These are phyloP conservation scores for Acinonyx jubatus DNA, from an alignment of 2,113 vertebrate species.

Conservation along the genomic window DNA sequence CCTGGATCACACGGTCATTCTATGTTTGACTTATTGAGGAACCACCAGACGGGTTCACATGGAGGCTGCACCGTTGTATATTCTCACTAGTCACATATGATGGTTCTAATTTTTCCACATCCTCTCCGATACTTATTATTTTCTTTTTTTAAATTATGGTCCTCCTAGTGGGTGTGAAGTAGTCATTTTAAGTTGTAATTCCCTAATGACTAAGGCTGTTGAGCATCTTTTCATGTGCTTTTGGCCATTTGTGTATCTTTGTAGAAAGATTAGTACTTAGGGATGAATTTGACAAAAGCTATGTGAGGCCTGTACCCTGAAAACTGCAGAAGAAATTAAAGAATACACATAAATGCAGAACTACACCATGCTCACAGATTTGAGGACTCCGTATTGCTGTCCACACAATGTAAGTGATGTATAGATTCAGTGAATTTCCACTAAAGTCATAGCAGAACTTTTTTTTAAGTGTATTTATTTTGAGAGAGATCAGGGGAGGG, in stretches of 20 bases:
- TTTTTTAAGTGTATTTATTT: not conserved
- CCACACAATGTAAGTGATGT: not conserved
- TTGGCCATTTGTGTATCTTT: not conserved
- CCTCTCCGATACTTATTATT: not conserved
- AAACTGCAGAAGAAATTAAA: not conserved
- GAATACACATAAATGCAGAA: not conserved
- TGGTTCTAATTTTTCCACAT: not conserved
- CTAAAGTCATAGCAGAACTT: not conserved
- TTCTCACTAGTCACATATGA: not conserved
- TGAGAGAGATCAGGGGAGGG: too few relatives aligned
- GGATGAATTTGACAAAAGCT: not conserved
- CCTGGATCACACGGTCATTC: not conserved
- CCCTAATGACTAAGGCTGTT: not conserved
- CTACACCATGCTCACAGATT: not conserved
- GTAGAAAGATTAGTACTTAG: not conserved
- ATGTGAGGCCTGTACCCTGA: not conserved
- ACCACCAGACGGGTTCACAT: not conserved
- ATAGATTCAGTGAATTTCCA: not conserved
- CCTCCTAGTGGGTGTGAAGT: not conserved
- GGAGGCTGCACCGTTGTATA: not conserved
- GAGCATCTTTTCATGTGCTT: not conserved
- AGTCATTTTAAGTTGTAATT: not conserved
- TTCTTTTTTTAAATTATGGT: not conserved
- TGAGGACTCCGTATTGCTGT: not conserved
- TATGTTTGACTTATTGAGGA: not conserved